Conservation (phyloP, 2,113 vertebrate species). For the Poecilia latipinna region DNA sequence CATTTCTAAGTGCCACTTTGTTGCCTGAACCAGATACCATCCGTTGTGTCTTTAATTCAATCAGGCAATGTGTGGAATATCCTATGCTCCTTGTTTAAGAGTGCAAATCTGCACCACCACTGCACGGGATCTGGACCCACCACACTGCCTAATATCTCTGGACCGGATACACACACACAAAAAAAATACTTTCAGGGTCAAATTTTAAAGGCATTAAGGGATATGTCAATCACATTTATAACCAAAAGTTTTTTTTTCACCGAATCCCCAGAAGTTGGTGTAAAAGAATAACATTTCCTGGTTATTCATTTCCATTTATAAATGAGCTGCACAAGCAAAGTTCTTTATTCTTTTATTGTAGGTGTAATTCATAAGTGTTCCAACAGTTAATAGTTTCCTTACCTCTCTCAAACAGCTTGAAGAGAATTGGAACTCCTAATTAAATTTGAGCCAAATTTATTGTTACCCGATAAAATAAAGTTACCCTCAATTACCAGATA, state of each 20-base stretch:
- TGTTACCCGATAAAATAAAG: constrained; percentile 43
- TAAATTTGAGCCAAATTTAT: constrained; percentile 50
- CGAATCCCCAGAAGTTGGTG: constrained; percentile 33
- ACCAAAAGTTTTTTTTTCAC: constrained; percentile 17
- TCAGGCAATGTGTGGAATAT: too few relatives aligned
- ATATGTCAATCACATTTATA: constrained; percentile 9
- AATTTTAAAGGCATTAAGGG: constrained; percentile 1
- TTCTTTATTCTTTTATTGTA: constrained; percentile 56
- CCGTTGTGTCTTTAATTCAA: too few relatives aligned
- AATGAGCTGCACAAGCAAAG: constrained; percentile 34
- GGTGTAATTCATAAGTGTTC: constrained; percentile 60
- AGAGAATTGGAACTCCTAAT: constrained; percentile 53
- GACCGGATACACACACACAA: background rate
- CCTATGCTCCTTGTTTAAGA: too few relatives aligned
- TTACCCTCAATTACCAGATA: constrained; percentile 48
- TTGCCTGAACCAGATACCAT: too few relatives aligned
- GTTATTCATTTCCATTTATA: constrained; percentile 63
- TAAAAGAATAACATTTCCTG: constrained; percentile 31
- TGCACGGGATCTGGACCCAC: background rate
- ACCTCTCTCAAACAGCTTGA: constrained; percentile 41
- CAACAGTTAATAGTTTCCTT: constrained; percentile 64
- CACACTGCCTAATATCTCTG: background rate
- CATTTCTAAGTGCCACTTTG: too few relatives aligned
- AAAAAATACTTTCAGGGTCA: too few relatives aligned
- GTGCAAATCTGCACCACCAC: too few relatives aligned